Evolutionary conservation across 2,797 vertebrate species (phyloP).

Genomic region (Uromys caudimaculatus): DNA sequence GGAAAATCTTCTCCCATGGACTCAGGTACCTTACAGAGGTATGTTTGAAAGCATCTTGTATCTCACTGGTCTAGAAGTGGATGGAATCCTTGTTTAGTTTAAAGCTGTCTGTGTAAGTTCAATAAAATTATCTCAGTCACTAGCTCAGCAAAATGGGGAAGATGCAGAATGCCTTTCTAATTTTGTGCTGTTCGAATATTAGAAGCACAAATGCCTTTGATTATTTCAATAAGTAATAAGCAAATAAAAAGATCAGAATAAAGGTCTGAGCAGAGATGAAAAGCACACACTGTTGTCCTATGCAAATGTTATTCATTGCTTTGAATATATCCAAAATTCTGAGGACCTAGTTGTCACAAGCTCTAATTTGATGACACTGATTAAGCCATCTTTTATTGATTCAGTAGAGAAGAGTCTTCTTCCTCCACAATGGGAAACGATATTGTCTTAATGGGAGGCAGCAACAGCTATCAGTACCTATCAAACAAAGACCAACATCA

Average conservation of each 20-base stretch:
- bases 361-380: background rate
- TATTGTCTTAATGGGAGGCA: background rate
- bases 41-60: background rate
- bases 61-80: too few species aligned
- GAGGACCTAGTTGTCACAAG: background rate
- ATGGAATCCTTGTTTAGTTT: background rate
- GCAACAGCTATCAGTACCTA: background rate
- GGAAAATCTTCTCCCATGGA: background rate
- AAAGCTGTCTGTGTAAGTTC: background rate
- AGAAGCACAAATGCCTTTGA: background rate
- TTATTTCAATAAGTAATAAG: background rate
- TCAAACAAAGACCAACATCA: slow-evolving; percentile 26
- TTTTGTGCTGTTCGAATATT: background rate
- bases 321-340: background rate
- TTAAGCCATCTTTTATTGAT: background rate
- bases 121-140: background rate
- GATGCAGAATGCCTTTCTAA: background rate
- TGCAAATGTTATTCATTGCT: background rate
- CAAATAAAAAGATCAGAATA: background rate
- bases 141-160: background rate
- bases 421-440: background rate
- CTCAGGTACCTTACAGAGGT: background rate
- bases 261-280: background rate
- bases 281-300: background rate
- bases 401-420: background rate